Evolutionary conservation across 2,113 vertebrate species (phyloP).

Genomic region (Ailurus styani): DNA sequence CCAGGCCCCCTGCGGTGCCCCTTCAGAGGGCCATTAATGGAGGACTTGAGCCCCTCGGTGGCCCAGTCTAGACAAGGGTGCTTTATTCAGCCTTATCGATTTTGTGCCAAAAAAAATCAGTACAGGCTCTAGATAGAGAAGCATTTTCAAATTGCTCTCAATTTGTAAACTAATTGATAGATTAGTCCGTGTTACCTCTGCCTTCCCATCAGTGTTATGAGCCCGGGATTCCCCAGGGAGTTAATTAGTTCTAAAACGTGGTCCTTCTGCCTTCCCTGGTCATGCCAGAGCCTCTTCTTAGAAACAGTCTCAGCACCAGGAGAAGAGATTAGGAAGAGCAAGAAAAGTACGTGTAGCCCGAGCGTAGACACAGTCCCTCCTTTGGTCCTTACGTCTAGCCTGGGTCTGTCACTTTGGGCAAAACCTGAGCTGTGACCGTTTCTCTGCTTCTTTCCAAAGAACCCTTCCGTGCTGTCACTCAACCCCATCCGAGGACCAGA

Average conservation of each 20-base stretch:
- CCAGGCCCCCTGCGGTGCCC: neutral
- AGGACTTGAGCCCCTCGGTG: neutral
- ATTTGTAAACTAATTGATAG: constrained; percentile 76
- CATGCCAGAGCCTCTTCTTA: neutral
- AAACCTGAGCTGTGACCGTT: neutral
- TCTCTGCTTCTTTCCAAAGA: constrained; percentile 80
- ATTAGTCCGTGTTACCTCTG: constrained; percentile 66
- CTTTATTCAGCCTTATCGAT: constrained; percentile 70
- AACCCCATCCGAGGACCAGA: constrained; percentile 92
- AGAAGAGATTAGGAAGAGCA: neutral
- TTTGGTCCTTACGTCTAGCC: neutral
- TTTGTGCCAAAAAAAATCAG: constrained; percentile 73
- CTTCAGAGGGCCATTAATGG: neutral
- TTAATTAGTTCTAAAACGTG: neutral
- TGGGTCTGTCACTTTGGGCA: neutral
- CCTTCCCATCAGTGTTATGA: neutral
- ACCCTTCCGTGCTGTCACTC: constrained; percentile 89
- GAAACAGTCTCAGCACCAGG: neutral
- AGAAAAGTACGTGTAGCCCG: neutral
- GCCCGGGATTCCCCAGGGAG: neutral
- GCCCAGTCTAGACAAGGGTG: neutral
- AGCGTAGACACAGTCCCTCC: neutral
- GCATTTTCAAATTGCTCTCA: constrained; percentile 64
- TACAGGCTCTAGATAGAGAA: constrained; percentile 55
- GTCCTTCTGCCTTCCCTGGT: constrained; percentile 3